Conservation (phyloP, 2,888 invertebrate species). For the Lutraria lutraria region DNA sequence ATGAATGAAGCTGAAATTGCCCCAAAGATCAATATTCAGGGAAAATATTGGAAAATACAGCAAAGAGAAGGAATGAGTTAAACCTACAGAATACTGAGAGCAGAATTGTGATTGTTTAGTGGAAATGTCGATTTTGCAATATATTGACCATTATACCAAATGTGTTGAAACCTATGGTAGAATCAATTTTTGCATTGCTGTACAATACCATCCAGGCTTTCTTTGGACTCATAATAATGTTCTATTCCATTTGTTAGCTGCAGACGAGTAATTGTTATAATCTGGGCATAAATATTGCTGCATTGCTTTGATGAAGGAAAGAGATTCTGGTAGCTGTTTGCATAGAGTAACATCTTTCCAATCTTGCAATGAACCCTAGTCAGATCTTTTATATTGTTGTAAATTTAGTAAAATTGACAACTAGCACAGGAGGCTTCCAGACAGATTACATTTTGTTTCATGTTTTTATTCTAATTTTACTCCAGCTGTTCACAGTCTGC, state of each 20-base stretch:
- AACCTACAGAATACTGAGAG: not conserved
- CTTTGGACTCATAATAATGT: not conserved
- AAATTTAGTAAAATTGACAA: not conserved
- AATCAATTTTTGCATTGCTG: slow-evolving; percentile 9
- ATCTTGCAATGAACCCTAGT: not conserved
- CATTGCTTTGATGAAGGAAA: not conserved
- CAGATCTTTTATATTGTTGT: not conserved
- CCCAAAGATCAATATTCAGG: slow-evolving; percentile 21
- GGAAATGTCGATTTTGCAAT: slow-evolving; percentile 27
- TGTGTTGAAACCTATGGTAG: not conserved
- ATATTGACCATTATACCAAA: not conserved
- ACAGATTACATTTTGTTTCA: not conserved
- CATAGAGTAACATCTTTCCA: not conserved
- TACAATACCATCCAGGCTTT: not conserved
- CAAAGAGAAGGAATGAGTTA: slow-evolving; percentile 17
- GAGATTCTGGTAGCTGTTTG: not conserved
- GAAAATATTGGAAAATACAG: slow-evolving; percentile 19
- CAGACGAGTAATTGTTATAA: not conserved
- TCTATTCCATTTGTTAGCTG: not conserved
- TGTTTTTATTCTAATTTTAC: not conserved
- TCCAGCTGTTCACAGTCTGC: not conserved
- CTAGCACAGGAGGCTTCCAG: not conserved
- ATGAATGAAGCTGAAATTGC: slow-evolving; percentile 18
- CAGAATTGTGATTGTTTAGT: not conserved
- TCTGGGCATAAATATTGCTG: not conserved